A percentile compares a stretch with the other conserved stretches of the same genome.
Evolutionary conservation across 1,140 invertebrate species (phyloP).

Genomic region (Temnothorax nylanderi): DNA sequence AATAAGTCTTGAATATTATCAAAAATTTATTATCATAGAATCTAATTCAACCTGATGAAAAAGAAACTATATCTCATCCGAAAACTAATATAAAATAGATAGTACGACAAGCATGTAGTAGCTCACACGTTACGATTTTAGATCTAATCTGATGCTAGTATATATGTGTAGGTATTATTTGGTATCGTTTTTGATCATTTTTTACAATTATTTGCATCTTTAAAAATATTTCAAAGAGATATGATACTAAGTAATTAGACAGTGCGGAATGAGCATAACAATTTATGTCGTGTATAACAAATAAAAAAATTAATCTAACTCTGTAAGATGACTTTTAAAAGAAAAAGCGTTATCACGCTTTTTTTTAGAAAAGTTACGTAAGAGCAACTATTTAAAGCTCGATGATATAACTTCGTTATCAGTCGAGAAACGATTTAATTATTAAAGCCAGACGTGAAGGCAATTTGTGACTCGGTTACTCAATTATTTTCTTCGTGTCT

Average conservation of each 20-base stretch:
- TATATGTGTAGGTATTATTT: constrained; percentile 8
- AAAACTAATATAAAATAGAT: constrained; percentile 7
- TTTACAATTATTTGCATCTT: constrained; percentile 21
- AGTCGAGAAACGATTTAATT: constrained; percentile 52
- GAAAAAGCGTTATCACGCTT: constrained; percentile 11
- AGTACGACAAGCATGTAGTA: not conserved
- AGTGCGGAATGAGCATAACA: not conserved
- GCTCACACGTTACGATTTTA: not conserved
- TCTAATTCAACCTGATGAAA: not conserved
- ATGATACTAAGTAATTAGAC: not conserved
- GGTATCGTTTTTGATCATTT: constrained; percentile 15
- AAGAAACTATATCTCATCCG: not conserved
- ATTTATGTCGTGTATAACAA: constrained; percentile 4
- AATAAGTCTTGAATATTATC: not conserved
- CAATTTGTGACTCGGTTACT: constrained; percentile 38
- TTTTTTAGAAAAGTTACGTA: not conserved
- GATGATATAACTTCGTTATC: constrained; percentile 47
- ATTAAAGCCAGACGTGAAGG: constrained; percentile 50
- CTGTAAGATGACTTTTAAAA: constrained; percentile 1
- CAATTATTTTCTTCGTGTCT: constrained; percentile 25
- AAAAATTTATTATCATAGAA: not conserved
- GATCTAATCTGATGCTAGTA: constrained; percentile 11
- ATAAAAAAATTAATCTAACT: constrained; percentile 10
- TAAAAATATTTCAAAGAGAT: constrained; percentile 12
- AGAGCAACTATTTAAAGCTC: constrained; percentile 34